These are phyloP conservation scores for Eucidaris tribuloides DNA, from an alignment of 35 echinoderm and acorn worm genomes.

Conservation along the genomic window DNA sequence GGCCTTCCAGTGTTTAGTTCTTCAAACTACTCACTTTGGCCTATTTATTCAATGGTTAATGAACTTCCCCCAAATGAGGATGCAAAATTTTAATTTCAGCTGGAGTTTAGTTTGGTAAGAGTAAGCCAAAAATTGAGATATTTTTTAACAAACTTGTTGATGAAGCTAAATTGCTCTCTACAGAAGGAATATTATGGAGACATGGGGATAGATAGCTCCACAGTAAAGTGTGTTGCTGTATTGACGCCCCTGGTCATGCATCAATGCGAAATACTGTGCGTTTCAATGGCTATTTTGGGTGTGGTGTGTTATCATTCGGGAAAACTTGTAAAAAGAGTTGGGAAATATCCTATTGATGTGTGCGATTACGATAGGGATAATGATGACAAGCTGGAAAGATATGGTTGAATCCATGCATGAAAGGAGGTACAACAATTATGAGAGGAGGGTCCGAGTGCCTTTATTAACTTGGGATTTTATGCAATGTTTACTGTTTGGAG, in stretches of 20 bases:
- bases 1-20: conserved; percentile 32
- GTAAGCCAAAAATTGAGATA: conserved; percentile 48
- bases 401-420: conserved; percentile 41
- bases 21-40: conserved; percentile 57
- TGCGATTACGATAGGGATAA: conserved; percentile 29
- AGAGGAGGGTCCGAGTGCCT: conserved; percentile 67
- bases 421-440: not conserved
- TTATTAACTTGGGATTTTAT: conserved; percentile 74
- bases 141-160: conserved; percentile 58
- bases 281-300: too few species aligned
- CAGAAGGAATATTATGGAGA: conserved; percentile 46
- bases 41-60: conserved; percentile 60
- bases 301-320: conserved; percentile 79
- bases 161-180: conserved; percentile 24
- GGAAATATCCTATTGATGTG: conserved; percentile 77
- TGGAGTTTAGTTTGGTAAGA: conserved; percentile 74
- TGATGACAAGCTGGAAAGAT: conserved; percentile 42
- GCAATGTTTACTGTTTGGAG: conserved; percentile 53
- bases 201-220: too few species aligned
- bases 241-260: too few species aligned
- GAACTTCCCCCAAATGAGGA: conserved; percentile 43
- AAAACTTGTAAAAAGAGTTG: conserved; percentile 19
- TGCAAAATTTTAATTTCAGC: conserved; percentile 47
- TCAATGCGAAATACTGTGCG: too few species aligned
- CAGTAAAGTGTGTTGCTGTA: too few species aligned